Evolutionary conservation across 2,888 invertebrate genomes (phyloP).

Genomic region (Laothoe populi): DNA sequence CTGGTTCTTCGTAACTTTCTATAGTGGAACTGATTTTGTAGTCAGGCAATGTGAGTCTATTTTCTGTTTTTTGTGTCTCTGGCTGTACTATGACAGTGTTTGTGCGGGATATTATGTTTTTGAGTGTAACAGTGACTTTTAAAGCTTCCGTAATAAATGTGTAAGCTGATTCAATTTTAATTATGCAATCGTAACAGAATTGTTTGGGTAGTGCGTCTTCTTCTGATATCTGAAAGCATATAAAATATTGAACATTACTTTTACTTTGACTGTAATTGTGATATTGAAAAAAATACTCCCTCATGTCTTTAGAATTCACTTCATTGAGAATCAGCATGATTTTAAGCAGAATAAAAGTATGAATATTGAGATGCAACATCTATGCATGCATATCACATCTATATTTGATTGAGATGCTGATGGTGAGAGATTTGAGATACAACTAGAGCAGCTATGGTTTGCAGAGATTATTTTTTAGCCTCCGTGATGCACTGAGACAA

Average conservation of each 20-base stretch:
- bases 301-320: no score
- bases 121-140: slow-evolving; percentile 63
- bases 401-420: no score
- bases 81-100: slow-evolving; percentile 64
- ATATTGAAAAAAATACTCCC: not conserved
- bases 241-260: no score
- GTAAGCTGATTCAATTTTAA: slow-evolving; percentile 77
- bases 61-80: slow-evolving; percentile 43
- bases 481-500: no score
- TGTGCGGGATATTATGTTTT: slow-evolving; percentile 61
- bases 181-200: slow-evolving; percentile 77
- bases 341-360: no score
- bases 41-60: slow-evolving; percentile 59
- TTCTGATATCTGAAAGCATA: slow-evolving; percentile 57
- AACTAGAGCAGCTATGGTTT: no score
- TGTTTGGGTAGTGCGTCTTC: slow-evolving; percentile 77
- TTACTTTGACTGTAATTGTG: no score
- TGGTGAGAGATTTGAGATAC: no score
- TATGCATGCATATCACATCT: no score
- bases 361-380: no score
- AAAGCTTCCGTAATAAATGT: slow-evolving; percentile 75
- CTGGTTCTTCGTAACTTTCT: slow-evolving; percentile 28
- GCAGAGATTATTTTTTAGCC: no score
- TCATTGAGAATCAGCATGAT: no score
- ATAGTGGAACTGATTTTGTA: slow-evolving; percentile 57